Evolutionary conservation across 1,140 invertebrate species (phyloP).

Genomic region (Delia radicum): DNA sequence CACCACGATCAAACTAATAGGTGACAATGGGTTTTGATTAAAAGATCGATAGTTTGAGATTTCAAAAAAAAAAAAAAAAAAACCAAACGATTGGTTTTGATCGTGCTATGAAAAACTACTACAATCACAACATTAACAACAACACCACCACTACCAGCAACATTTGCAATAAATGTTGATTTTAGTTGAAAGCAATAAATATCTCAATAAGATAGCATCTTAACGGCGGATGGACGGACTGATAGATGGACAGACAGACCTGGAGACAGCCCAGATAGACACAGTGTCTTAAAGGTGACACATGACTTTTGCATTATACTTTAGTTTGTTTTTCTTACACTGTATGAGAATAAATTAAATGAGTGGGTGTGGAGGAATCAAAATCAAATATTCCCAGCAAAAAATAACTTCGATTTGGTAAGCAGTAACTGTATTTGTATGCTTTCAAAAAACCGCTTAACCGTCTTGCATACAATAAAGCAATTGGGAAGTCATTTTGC

Average conservation of each 20-base stretch:
- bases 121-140: neutral
- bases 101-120: neutral
- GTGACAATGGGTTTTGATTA: constrained; percentile 21
- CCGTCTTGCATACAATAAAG: too few species aligned
- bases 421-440: too few species aligned
- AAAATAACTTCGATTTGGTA: too few species aligned
- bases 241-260: constrained; percentile 6
- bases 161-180: neutral
- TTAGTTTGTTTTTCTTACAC: neutral
- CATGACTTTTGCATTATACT: neutral
- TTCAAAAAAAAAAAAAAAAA: neutral
- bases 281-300: constrained; percentile 13
- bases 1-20: constrained; percentile 23
- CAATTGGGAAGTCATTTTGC: too few species aligned
- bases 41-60: constrained; percentile 15
- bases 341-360: neutral
- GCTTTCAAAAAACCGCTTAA: too few species aligned
- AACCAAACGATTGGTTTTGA: neutral
- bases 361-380: neutral
- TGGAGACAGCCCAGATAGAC: neutral
- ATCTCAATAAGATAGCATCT: constrained; percentile 23
- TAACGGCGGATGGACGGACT: neutral
- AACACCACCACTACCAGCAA: neutral
- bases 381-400: neutral
- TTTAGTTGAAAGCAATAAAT: constrained; percentile 19